Conservation (phyloP, 2,113 vertebrate genomes). For the Sturnus vulgaris region DNA sequence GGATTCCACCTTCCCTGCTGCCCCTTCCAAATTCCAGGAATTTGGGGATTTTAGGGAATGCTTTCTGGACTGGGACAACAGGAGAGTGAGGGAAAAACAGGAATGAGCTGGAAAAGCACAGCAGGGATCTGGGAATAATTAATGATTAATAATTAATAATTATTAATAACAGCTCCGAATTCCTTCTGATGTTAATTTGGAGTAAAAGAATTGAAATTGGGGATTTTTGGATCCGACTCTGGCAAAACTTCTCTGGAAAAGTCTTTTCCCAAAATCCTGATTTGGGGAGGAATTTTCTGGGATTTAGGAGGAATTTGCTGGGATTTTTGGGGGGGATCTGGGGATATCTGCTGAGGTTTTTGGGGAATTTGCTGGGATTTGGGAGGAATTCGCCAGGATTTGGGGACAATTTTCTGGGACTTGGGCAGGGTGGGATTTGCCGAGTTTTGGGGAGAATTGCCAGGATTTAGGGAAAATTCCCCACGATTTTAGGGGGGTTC, state of each 20-base stretch:
- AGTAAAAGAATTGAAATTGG: background rate
- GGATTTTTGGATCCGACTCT: background rate
- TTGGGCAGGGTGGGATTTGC: too few species aligned
- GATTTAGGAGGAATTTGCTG: background rate
- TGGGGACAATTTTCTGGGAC: too few species aligned
- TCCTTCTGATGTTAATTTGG: background rate
- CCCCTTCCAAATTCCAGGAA: background rate
- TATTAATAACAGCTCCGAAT: too few species aligned
- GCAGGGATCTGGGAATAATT: background rate
- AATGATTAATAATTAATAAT: background rate
- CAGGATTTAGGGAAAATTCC: too few species aligned
- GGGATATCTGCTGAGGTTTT: background rate
- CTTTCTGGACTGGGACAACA: background rate
- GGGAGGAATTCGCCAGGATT: background rate
- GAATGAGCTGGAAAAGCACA: background rate
- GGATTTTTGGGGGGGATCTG: too few species aligned
- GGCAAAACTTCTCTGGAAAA: background rate
- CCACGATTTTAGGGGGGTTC: too few species aligned
- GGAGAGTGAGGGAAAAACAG: accelerated
- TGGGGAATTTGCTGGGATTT: background rate
- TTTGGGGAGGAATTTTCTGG: background rate
- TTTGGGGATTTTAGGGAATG: background rate
- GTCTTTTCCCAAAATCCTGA: background rate
- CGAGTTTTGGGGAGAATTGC: too few species aligned
- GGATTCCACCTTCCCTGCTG: background rate